phyloP scores from a whole-genome alignment of 2,797 vertebrate species.

The Coregonus sp. region DNA sequence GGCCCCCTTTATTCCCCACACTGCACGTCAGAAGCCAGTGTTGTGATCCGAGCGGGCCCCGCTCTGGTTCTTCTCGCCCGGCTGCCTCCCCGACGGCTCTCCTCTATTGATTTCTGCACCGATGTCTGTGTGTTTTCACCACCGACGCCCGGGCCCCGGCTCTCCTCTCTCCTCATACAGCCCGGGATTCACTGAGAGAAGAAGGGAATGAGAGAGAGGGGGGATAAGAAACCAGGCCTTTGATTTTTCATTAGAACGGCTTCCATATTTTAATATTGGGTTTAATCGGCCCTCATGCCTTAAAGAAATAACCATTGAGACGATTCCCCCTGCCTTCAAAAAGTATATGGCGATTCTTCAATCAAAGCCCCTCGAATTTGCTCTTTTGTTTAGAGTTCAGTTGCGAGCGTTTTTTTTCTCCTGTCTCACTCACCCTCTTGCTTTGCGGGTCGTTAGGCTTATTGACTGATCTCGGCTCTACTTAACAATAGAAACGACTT shows the following conservation, averaged over 20 bases:
- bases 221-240: slow-evolving; percentile 65
- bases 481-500: slow-evolving; percentile 73
- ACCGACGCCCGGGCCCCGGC: slow-evolving; percentile 67
- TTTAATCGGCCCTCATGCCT: slow-evolving; percentile 81
- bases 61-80: slow-evolving; percentile 62
- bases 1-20: slow-evolving; percentile 82
- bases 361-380: slow-evolving; percentile 74
- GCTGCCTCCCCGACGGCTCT: slow-evolving; percentile 77
- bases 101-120: slow-evolving; percentile 77
- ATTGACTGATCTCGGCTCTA: slow-evolving; percentile 74
- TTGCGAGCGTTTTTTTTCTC: slow-evolving; percentile 40
- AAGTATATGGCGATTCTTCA: slow-evolving; percentile 75
- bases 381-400: slow-evolving; percentile 76
- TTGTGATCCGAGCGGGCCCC: slow-evolving; percentile 78
- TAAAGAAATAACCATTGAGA: slow-evolving; percentile 78
- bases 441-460: slow-evolving; percentile 72
- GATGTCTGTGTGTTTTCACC: slow-evolving; percentile 72
- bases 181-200: slow-evolving; percentile 49
- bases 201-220: slow-evolving; percentile 30
- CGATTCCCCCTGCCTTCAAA: slow-evolving; percentile 72
- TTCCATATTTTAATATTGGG: slow-evolving; percentile 82
- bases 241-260: slow-evolving; percentile 83
- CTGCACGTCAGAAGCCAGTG: slow-evolving; percentile 82
- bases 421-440: slow-evolving; percentile 50
- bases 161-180: slow-evolving; percentile 57